Conservation (phyloP, 2,113 vertebrate genomes). For the Coptodon bakossiorum region DNA sequence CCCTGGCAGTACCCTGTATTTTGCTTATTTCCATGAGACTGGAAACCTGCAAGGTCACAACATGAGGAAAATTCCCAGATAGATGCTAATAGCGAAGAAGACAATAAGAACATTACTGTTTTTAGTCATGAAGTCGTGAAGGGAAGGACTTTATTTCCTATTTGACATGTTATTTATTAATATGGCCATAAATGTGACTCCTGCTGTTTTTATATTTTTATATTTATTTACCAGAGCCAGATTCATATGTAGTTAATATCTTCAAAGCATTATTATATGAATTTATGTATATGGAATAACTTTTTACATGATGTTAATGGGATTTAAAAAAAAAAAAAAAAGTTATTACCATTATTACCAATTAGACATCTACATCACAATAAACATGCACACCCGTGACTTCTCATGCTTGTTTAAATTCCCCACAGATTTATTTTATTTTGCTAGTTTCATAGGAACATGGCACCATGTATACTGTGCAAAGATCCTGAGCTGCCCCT, state of each 20-base stretch:
- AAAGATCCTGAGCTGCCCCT: not conserved
- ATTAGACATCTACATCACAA: not conserved
- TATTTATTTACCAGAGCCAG: not conserved
- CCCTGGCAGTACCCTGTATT: not conserved
- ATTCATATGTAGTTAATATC: not conserved
- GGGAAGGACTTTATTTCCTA: not conserved
- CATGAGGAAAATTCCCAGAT: not conserved
- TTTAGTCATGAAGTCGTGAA: not conserved
- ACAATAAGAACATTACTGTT: not conserved
- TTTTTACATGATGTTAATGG: not conserved
- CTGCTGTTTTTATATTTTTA: too few species aligned
- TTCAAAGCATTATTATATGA: not conserved
- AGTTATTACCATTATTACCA: too few species aligned
- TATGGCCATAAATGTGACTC: not conserved
- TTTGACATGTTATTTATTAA: not conserved
- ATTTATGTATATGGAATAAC: not conserved
- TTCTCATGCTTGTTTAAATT: not conserved
- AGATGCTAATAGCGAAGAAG: not conserved
- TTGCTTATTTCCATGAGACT: conserved; percentile 17
- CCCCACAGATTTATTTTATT: not conserved
- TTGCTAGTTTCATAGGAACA: not conserved
- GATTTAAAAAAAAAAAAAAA: too few species aligned
- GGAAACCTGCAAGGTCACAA: not conserved
- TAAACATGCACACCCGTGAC: not conserved
- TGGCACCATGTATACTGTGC: not conserved